Evolutionary conservation across 2,113 vertebrate species (phyloP).

Genomic region (Coptodon rendalli): DNA sequence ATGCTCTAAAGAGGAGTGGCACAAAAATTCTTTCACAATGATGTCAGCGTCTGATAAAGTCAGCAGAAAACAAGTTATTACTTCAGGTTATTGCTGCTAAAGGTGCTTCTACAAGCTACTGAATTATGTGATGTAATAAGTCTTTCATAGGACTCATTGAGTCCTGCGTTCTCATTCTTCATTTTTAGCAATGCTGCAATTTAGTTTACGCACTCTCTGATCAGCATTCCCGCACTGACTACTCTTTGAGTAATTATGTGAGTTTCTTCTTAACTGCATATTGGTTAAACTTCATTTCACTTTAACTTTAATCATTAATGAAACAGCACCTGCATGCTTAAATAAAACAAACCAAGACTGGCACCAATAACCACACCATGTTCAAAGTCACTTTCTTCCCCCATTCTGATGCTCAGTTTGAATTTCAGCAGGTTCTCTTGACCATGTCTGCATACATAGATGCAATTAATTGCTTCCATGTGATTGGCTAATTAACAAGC

Average conservation of each 20-base stretch:
- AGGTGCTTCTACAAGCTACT: background rate
- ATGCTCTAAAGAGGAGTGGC: background rate
- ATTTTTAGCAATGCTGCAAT: background rate
- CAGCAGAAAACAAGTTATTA: background rate
- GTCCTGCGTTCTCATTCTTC: background rate
- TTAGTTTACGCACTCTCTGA: background rate
- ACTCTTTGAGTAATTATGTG: background rate
- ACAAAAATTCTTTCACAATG: background rate
- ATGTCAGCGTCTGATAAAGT: background rate
- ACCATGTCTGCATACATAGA: background rate
- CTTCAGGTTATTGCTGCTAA: background rate
- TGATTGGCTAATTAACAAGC: background rate
- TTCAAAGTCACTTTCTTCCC: background rate
- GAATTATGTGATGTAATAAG: background rate
- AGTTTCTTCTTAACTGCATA: background rate
- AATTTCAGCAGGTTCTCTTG: background rate
- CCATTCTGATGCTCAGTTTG: background rate
- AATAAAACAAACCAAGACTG: background rate
- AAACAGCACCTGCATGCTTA: background rate
- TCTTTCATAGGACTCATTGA: background rate
- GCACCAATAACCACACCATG: background rate
- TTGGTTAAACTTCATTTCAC: background rate
- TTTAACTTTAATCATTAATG: background rate
- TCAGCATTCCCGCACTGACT: background rate
- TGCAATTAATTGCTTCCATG: background rate